Percentiles rank a stretch among this genome's conserved stretches.
These are phyloP conservation scores for Myiopsitta monachus DNA, from an alignment of 2,113 vertebrate species.

Conservation along the genomic window DNA sequence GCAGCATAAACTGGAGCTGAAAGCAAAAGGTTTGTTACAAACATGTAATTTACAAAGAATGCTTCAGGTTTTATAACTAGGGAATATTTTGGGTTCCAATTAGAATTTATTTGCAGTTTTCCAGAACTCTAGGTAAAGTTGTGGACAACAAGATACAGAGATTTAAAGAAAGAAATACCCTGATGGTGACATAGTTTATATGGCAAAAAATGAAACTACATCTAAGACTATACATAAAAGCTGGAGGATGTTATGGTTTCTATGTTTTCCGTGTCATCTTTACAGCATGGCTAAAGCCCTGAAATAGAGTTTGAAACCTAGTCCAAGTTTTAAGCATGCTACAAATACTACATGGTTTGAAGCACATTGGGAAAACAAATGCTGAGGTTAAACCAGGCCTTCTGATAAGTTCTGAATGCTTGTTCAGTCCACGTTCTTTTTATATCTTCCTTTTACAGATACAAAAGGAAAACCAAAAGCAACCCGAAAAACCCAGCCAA, in stretches of 20 bases:
- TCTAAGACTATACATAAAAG: background rate
- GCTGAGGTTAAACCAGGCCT: background rate
- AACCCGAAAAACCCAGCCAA: background rate
- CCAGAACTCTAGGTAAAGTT: background rate
- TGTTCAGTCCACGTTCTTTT: background rate
- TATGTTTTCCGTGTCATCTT: background rate
- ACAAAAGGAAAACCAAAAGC: background rate
- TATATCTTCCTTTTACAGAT: background rate
- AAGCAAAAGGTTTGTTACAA: background rate
- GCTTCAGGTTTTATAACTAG: background rate
- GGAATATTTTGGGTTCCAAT: background rate
- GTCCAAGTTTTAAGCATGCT: background rate
- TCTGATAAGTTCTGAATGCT: background rate
- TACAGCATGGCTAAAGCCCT: background rate
- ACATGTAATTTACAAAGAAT: background rate
- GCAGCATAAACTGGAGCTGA: conserved; percentile 78
- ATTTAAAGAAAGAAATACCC: background rate
- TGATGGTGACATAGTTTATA: background rate
- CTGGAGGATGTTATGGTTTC: background rate
- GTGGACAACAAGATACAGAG: background rate
- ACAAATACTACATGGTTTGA: background rate
- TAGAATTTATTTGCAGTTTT: background rate
- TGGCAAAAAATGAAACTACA: background rate
- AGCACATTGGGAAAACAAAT: background rate
- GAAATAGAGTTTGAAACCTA: background rate